These are phyloP conservation scores for Halesus radiatus DNA, from an alignment of 1,140 invertebrate genomes.

Conservation along the genomic window DNA sequence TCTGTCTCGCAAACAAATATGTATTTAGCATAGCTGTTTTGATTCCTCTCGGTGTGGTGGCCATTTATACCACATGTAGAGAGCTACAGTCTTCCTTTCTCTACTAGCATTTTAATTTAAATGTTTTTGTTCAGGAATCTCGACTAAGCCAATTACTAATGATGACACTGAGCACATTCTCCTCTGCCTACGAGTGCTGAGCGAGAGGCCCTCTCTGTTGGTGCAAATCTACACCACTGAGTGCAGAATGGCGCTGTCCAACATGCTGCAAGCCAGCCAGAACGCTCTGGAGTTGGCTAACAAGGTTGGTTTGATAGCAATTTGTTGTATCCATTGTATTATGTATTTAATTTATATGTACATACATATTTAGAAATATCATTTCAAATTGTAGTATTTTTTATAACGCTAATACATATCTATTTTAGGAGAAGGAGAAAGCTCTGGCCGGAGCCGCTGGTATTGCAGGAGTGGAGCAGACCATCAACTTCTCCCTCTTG, in stretches of 20 bases:
- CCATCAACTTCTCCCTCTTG: conserved; percentile 83
- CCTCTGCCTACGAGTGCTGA: conserved; percentile 86
- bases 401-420: no score
- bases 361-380: no score
- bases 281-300: conserved; percentile 53
- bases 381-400: no score
- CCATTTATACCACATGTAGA: neutral
- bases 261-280: conserved; percentile 80
- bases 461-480: conserved; percentile 51
- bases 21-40: no score
- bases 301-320: conserved; percentile 22
- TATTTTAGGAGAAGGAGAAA: conserved; percentile 52
- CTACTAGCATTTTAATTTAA: neutral
- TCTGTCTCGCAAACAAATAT: no score
- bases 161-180: conserved; percentile 94
- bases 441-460: conserved; percentile 32
- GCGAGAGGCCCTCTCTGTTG: conserved; percentile 80
- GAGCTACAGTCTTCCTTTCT: no score
- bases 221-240: conserved; percentile 83
- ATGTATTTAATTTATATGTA: no score
- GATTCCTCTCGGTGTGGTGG: neutral
- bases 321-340: no score
- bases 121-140: conserved; percentile 68
- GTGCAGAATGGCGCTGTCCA: conserved; percentile 85
- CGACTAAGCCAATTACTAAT: conserved; percentile 88